Evolutionary conservation across 1,140 invertebrate genomes (phyloP).

Genomic region (Drosophila sproati): DNA sequence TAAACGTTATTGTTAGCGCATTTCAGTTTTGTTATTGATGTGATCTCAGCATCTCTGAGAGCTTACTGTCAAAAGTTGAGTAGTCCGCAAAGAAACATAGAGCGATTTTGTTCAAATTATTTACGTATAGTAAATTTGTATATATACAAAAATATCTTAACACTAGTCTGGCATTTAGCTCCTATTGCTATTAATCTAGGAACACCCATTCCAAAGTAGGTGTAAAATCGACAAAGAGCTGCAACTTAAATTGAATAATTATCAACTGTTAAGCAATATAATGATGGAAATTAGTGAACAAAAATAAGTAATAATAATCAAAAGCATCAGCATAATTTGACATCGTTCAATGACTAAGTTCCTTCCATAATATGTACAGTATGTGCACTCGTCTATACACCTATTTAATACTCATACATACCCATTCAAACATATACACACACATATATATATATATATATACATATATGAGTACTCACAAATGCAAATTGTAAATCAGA

Average conservation of each 20-base stretch:
- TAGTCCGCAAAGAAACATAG: background rate
- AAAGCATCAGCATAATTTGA: conserved; percentile 61
- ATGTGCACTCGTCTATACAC: conserved; percentile 8
- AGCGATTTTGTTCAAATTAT: background rate
- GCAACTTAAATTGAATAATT: conserved; percentile 66
- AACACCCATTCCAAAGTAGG: conserved; percentile 17
- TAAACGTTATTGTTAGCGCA: conserved; percentile 42
- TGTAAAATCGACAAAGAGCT: conserved; percentile 9
- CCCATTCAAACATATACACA: conserved; percentile 22
- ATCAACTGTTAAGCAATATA: conserved; percentile 63
- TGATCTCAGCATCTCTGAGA: conserved; percentile 6
- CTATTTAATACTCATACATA: conserved; percentile 46
- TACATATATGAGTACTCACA: conserved; percentile 28
- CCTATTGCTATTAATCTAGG: background rate
- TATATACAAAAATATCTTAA: background rate
- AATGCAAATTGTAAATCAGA: conserved; percentile 80
- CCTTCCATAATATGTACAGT: conserved; percentile 31
- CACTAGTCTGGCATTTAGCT: background rate
- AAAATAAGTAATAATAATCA: conserved; percentile 44
- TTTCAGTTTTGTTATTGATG: conserved; percentile 40
- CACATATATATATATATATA: background rate
- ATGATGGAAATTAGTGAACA: conserved; percentile 19
- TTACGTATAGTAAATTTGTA: background rate
- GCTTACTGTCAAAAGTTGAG: conserved; percentile 13
- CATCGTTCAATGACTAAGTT: conserved; percentile 69